phyloP scores from a whole-genome alignment of 92 coral and sea anemone genomes.

The Blastomussa wellsi region DNA sequence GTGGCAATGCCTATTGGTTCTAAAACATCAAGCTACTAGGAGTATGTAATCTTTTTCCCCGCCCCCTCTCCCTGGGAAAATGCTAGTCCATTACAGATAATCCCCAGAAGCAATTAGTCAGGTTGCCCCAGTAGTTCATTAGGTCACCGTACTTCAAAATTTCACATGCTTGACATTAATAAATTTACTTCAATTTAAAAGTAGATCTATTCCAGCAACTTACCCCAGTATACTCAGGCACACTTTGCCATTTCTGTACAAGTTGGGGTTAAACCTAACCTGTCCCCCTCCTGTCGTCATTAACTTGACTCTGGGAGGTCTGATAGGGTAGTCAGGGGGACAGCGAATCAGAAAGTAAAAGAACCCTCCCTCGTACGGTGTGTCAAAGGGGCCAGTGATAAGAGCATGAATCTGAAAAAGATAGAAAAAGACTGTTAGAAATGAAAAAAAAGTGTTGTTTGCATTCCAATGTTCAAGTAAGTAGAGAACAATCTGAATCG shows the following conservation, averaged over 20 bases:
- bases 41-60: too few relatives aligned
- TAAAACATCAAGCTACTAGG: too few relatives aligned
- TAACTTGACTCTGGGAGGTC: conserved; percentile 94
- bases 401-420: conserved; percentile 82
- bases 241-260: conserved; percentile 98
- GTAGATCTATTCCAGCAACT: conserved; percentile 9
- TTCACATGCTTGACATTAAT: neutral
- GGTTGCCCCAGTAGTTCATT: too few relatives aligned
- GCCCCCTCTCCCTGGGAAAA: neutral
- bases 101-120: too few relatives aligned
- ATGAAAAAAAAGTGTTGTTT: neutral
- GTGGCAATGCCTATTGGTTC: neutral
- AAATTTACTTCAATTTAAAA: neutral
- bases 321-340: conserved; percentile 98
- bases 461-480: too few relatives aligned
- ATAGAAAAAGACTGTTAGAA: neutral
- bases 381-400: conserved; percentile 98
- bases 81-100: neutral
- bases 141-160: neutral
- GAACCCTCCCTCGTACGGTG: conserved; percentile 99
- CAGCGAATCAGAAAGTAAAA: conserved; percentile 96
- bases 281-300: conserved; percentile 99
- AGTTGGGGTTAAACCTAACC: conserved; percentile 96
- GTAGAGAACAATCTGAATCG: too few relatives aligned
- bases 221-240: conserved; percentile 98